phyloP scores from a whole-genome alignment of 2,888 invertebrate genomes.

The Meliscaeva auricollis region DNA sequence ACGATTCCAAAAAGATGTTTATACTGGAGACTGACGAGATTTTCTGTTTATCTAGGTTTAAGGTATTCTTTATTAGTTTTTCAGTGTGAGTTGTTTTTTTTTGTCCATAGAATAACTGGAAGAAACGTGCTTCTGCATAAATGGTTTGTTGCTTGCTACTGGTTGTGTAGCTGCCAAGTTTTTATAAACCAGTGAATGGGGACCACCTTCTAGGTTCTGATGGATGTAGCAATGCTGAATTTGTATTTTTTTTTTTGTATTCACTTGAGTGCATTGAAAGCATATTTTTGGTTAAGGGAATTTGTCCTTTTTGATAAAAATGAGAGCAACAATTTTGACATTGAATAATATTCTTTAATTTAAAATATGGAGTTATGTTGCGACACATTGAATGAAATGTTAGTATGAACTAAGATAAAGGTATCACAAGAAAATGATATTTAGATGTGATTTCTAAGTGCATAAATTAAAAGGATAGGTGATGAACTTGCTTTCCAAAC shows the following conservation, averaged over 20 bases:
- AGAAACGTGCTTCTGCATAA: conserved; percentile 65
- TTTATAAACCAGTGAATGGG: not conserved
- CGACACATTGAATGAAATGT: too few relatives aligned
- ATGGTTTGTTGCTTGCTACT: not conserved
- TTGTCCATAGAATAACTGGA: conserved; percentile 25
- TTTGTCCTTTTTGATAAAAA: too few relatives aligned
- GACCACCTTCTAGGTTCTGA: conserved; percentile 1
- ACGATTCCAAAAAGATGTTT: conserved; percentile 63
- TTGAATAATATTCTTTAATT: too few relatives aligned
- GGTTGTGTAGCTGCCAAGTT: not conserved
- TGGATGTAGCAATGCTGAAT: conserved; percentile 52
- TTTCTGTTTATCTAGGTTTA: conserved; percentile 35
- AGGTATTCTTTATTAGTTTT: conserved; percentile 32
- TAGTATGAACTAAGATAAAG: too few relatives aligned
- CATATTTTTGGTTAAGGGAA: conserved; percentile 55
- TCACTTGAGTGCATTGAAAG: conserved; percentile 27
- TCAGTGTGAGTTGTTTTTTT: conserved; percentile 5
- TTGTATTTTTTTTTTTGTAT: conserved; percentile 42
- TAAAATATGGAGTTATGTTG: too few relatives aligned
- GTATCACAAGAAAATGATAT: too few relatives aligned
- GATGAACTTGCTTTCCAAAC: too few relatives aligned
- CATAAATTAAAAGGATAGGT: too few relatives aligned
- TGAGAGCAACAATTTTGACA: too few relatives aligned
- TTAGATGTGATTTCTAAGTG: too few relatives aligned
- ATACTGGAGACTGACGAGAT: conserved; percentile 49